Percentiles rank a stretch among this genome's conserved stretches.
phyloP scores from a whole-genome alignment of 2,797 vertebrate genomes.

The Benthosema pterotum region DNA sequence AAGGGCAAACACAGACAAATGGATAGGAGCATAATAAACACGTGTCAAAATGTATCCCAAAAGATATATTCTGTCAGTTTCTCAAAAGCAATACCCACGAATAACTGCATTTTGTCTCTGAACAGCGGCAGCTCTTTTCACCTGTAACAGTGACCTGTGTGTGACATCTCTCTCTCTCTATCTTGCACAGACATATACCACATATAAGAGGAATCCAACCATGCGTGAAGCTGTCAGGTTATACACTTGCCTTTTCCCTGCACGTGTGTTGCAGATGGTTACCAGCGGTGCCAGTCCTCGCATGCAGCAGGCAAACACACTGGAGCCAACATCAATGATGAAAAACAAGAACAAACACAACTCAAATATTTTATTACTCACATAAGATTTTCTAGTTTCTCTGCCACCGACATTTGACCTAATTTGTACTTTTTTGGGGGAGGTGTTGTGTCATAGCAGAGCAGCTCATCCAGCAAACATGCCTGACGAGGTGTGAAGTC shows the following conservation, averaged over 20 bases:
- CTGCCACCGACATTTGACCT: conserved; percentile 72
- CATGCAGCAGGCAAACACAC: conserved; percentile 41
- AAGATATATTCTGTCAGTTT: conserved; percentile 47
- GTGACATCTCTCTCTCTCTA: conserved; percentile 24
- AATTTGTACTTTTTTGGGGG: conserved; percentile 71
- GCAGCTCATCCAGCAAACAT: conserved; percentile 73
- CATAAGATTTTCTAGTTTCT: conserved; percentile 59
- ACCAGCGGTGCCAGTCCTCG: conserved; percentile 62
- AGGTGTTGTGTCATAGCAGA: conserved; percentile 63
- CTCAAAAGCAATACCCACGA: conserved; percentile 17
- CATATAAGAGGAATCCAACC: conserved; percentile 40
- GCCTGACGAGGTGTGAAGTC: conserved; percentile 76
- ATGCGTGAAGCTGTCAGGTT: conserved; percentile 63
- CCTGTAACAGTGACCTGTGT: conserved; percentile 43
- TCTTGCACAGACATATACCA: conserved; percentile 27
- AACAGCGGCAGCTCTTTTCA: conserved; percentile 48
- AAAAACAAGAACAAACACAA: conserved; percentile 50
- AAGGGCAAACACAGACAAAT: conserved; percentile 1
- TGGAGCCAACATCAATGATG: conserved; percentile 52
- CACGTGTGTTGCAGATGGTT: conserved; percentile 56
- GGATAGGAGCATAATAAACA: conserved; percentile 21
- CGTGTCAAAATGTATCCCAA: conserved; percentile 30
- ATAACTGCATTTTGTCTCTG: conserved; percentile 33
- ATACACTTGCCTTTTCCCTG: conserved; percentile 42
- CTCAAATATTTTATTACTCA: conserved; percentile 68